These are phyloP conservation scores for Sclerurus mexicanus DNA, from an alignment of 2,113 vertebrate genomes.

Conservation along the genomic window DNA sequence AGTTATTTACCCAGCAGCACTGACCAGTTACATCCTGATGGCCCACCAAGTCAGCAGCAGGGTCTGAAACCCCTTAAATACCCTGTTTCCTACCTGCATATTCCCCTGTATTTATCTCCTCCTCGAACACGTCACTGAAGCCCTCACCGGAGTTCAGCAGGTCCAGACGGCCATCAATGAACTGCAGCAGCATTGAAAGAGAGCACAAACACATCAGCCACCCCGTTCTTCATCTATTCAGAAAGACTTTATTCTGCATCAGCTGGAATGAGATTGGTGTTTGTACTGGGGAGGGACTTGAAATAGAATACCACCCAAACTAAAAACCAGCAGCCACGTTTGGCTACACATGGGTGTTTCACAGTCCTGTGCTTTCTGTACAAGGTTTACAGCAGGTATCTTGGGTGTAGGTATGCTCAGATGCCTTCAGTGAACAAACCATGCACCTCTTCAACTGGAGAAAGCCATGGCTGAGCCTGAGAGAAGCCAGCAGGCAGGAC, in stretches of 20 bases:
- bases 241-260: neutral
- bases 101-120: slow-evolving; percentile 95
- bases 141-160: slow-evolving; percentile 93
- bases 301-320: neutral
- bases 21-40: neutral
- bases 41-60: neutral
- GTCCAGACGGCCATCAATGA: slow-evolving; percentile 94
- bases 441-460: neutral
- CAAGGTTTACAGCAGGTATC: neutral
- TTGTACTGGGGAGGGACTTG: neutral
- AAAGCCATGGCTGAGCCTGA: neutral
- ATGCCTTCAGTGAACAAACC: neutral
- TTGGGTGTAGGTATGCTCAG: neutral
- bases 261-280: neutral
- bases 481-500: neutral
- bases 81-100: slow-evolving; percentile 83
- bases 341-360: fast-evolving
- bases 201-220: neutral
- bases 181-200: slow-evolving; percentile 70
- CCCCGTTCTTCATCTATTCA: neutral
- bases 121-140: slow-evolving; percentile 96
- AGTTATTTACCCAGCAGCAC: neutral
- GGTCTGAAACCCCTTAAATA: neutral
- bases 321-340: neutral
- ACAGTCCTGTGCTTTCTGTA: neutral